phyloP scores from a whole-genome alignment of 2,113 vertebrate genomes.

The Irena cyanogastra region DNA sequence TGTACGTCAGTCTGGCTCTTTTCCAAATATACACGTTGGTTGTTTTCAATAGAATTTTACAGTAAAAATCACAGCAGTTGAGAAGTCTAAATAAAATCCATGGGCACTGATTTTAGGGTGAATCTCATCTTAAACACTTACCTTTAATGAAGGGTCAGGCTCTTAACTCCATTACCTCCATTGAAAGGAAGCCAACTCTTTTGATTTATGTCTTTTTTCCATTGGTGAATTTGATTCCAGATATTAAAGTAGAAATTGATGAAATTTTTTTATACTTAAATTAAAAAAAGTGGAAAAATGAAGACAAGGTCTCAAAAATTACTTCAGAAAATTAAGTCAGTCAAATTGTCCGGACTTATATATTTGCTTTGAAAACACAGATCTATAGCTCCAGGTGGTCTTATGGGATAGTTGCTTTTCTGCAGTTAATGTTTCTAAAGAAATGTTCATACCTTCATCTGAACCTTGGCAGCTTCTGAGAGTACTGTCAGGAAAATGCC shows the following conservation, averaged over 20 bases:
- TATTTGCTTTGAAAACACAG: not conserved
- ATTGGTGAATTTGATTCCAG: not conserved
- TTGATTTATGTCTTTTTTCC: not conserved
- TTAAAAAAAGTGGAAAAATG: not conserved
- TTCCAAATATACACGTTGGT: not conserved
- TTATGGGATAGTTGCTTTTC: slow-evolving; percentile 6
- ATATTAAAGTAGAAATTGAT: not conserved
- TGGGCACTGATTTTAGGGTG: not conserved
- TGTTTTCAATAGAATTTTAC: not conserved
- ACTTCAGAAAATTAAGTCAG: not conserved
- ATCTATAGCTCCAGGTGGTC: not conserved
- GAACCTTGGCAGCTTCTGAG: not conserved
- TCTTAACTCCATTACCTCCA: not conserved
- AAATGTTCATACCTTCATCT: not conserved
- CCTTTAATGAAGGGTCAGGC: not conserved
- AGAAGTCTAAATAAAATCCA: not conserved
- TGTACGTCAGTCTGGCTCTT: not conserved
- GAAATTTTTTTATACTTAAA: not conserved
- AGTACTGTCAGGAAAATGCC: not conserved
- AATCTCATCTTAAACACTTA: not conserved
- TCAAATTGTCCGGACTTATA: not conserved
- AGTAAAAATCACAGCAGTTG: not conserved
- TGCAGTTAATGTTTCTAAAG: slow-evolving; percentile 31
- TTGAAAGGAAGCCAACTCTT: not conserved
- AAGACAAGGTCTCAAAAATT: not conserved